phyloP scores from a whole-genome alignment of 2,888 invertebrate species.

The Pocota personata region DNA sequence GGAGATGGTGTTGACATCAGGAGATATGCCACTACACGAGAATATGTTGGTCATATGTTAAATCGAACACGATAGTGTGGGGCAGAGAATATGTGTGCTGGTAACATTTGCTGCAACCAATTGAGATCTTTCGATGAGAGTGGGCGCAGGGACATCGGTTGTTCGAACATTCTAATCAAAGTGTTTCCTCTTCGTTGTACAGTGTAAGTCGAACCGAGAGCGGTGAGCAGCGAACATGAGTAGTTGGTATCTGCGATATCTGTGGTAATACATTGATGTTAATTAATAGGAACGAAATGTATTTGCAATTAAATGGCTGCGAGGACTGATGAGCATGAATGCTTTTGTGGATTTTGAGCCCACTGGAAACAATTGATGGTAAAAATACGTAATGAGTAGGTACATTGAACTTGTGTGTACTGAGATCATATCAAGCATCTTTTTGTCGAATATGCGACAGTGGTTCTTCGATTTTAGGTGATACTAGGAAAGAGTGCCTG shows the following conservation, averaged over 20 bases:
- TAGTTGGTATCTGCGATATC: slow-evolving; percentile 41
- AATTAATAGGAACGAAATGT: slow-evolving; percentile 46
- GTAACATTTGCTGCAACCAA: slow-evolving; percentile 53
- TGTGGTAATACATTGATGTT: slow-evolving; percentile 54
- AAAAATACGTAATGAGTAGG: too few species aligned
- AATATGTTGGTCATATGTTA: slow-evolving; percentile 63
- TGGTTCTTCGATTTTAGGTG: too few species aligned
- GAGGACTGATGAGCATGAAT: neutral
- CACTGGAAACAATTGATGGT: neutral
- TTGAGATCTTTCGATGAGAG: slow-evolving; percentile 65
- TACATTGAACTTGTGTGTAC: too few species aligned
- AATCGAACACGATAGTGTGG: slow-evolving; percentile 45
- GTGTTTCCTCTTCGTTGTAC: neutral
- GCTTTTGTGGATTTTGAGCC: neutral
- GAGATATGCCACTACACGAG: slow-evolving; percentile 54
- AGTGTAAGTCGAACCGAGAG: neutral
- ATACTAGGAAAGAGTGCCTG: too few species aligned
- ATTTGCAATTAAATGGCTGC: neutral
- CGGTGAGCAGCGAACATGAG: slow-evolving; percentile 19
- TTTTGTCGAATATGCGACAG: too few species aligned
- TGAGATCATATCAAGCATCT: too few species aligned
- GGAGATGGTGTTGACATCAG: slow-evolving; percentile 64
- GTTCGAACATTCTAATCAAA: slow-evolving; percentile 66
- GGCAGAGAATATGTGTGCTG: slow-evolving; percentile 19
- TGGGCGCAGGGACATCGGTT: slow-evolving; percentile 58